Evolutionary conservation across 2,888 invertebrate species (phyloP).

Genomic region (Oithona nana): DNA sequence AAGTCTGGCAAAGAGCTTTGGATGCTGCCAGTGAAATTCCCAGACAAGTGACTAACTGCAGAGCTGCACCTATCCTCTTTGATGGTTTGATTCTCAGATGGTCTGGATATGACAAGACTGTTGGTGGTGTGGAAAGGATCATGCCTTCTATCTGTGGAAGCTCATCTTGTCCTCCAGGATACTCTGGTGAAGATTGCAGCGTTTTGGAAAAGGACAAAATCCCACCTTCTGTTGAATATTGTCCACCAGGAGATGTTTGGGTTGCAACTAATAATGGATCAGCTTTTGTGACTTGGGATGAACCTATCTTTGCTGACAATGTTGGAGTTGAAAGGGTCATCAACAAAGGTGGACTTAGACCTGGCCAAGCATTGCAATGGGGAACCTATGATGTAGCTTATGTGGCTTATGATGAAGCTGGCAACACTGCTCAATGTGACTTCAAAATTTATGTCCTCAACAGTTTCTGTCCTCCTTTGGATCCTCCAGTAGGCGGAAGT

Average conservation of each 20-base stretch:
- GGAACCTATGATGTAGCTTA: constrained; percentile 81
- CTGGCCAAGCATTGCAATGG: constrained; percentile 72
- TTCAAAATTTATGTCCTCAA: constrained; percentile 78
- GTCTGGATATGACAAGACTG: constrained; percentile 75
- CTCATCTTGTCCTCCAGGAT: constrained; percentile 67
- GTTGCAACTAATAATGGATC: constrained; percentile 80
- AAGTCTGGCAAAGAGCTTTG: constrained; percentile 77
- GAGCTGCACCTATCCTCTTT: constrained; percentile 75
- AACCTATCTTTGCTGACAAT: constrained; percentile 74
- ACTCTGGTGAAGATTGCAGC: constrained; percentile 63
- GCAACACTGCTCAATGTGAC: constrained; percentile 72
- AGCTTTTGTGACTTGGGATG: constrained; percentile 74
- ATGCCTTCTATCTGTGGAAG: constrained; percentile 83
- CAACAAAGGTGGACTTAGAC: constrained; percentile 64
- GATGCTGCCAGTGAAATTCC: constrained; percentile 82
- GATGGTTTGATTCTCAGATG: constrained; percentile 67
- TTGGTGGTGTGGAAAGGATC: constrained; percentile 71
- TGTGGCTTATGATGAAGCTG: constrained; percentile 77
- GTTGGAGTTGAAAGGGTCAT: constrained; percentile 56
- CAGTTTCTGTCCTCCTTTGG: constrained; percentile 72
- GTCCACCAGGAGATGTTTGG: constrained; percentile 73
- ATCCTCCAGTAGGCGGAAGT: constrained; percentile 73
- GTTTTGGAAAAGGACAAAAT: constrained; percentile 64
- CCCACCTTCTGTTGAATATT: constrained; percentile 66
- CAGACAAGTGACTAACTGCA: constrained; percentile 59